Evolutionary conservation across 2,888 invertebrate species (phyloP).

Genomic region (Ormyrus thymus): DNA sequence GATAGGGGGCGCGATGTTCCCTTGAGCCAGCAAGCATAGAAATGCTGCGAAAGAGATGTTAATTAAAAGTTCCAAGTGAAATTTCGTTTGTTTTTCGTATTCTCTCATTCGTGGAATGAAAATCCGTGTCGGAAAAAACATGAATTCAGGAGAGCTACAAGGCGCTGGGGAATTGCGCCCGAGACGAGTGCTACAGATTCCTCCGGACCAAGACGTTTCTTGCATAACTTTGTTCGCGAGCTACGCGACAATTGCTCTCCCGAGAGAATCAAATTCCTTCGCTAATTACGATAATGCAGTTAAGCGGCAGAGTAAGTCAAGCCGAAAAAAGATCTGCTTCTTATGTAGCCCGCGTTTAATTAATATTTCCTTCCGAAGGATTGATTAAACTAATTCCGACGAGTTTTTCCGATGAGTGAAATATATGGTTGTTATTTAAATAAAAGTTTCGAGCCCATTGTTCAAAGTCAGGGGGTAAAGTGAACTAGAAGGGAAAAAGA

Average conservation of each 20-base stretch:
- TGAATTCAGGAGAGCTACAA: conserved; percentile 36
- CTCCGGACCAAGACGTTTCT: conserved; percentile 41
- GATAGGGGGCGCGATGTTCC: not conserved
- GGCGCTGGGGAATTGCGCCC: conserved; percentile 40
- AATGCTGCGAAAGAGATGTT: conserved; percentile 15
- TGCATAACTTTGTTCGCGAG: conserved; percentile 47
- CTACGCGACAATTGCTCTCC: conserved; percentile 51
- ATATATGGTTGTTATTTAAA: too few relatives aligned
- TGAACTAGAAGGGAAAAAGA: too few relatives aligned
- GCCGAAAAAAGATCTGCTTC: conserved; percentile 22
- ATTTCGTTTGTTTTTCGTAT: not conserved
- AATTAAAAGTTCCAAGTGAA: conserved; percentile 40
- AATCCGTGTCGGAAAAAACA: conserved; percentile 37
- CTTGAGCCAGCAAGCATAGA: not conserved
- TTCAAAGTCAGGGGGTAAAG: too few relatives aligned
- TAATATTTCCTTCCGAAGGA: too few relatives aligned
- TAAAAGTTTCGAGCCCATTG: too few relatives aligned
- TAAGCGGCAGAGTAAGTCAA: conserved; percentile 1
- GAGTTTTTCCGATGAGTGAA: too few relatives aligned
- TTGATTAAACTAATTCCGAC: too few relatives aligned
- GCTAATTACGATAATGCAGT: conserved; percentile 50
- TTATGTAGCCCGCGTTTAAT: too few relatives aligned
- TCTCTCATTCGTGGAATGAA: conserved; percentile 11
- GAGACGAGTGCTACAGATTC: conserved; percentile 19
- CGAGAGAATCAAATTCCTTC: conserved; percentile 51